These are phyloP conservation scores for Fregetta grallaria DNA, from an alignment of 2,113 vertebrate species.

Conservation along the genomic window DNA sequence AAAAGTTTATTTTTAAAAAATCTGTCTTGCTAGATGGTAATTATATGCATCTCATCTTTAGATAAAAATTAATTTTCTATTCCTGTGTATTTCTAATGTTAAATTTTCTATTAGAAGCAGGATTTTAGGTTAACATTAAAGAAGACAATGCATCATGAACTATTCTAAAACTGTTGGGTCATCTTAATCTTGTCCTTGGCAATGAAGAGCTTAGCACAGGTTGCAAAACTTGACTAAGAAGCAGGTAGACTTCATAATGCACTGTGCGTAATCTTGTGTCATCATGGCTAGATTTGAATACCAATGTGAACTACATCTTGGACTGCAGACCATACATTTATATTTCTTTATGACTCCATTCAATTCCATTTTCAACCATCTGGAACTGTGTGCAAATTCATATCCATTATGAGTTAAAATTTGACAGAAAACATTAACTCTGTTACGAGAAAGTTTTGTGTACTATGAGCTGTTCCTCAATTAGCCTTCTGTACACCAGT, in stretches of 20 bases:
- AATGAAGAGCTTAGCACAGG: background rate
- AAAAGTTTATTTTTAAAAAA: background rate
- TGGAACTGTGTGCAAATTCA: background rate
- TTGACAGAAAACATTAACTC: background rate
- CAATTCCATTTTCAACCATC: background rate
- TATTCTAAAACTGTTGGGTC: background rate
- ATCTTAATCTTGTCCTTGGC: background rate
- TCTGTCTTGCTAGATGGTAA: background rate
- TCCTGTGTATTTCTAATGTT: background rate
- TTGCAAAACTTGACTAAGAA: background rate
- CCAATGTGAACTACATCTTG: background rate
- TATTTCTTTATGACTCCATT: background rate
- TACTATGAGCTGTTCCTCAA: background rate
- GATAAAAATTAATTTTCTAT: background rate
- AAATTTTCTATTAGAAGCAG: background rate
- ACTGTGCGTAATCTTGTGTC: background rate
- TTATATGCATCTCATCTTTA: background rate
- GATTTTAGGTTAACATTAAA: background rate
- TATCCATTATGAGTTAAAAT: background rate
- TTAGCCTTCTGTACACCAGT: background rate
- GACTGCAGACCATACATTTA: background rate
- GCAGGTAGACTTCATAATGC: background rate
- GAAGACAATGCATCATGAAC: background rate
- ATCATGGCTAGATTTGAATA: background rate
- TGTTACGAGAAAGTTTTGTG: background rate